Evolutionary conservation across 1,140 invertebrate species (phyloP).

Genomic region (Cotesia vestalis): DNA sequence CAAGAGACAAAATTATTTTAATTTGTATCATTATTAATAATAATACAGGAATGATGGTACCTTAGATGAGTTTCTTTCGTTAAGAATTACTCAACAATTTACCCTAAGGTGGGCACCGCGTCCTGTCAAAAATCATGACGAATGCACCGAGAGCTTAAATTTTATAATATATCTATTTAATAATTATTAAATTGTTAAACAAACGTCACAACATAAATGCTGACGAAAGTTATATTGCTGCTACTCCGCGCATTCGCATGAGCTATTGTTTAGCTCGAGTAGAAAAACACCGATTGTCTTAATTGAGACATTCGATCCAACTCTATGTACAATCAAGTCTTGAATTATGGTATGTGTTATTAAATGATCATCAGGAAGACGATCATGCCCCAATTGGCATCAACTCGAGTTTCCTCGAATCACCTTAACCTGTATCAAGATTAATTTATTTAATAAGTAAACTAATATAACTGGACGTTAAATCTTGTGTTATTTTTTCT

Average conservation of each 20-base stretch:
- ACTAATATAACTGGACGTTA: constrained; percentile 29
- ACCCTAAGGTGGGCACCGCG: constrained; percentile 48
- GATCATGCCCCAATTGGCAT: constrained; percentile 10
- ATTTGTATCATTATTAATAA: constrained; percentile 45
- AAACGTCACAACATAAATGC: not conserved
- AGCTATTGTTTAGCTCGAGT: constrained; percentile 2
- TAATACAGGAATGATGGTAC: constrained; percentile 58
- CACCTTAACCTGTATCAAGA: constrained; percentile 3
- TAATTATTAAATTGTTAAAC: not conserved
- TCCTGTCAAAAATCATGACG: constrained; percentile 43
- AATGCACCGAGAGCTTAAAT: constrained; percentile 25
- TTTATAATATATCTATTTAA: constrained; percentile 6
- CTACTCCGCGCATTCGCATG: constrained; percentile 24
- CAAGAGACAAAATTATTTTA: constrained; percentile 43
- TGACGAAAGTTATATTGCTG: not conserved
- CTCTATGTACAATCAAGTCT: constrained; percentile 35
- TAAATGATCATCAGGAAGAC: constrained; percentile 32
- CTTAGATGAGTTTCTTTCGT: constrained; percentile 44
- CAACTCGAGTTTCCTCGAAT: not conserved
- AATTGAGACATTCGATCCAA: constrained; percentile 21
- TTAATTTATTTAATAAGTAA: constrained; percentile 23
- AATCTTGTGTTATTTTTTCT: constrained; percentile 20
- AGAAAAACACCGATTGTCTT: constrained; percentile 28
- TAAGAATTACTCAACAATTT: constrained; percentile 44
- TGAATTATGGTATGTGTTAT: constrained; percentile 22